Evolutionary conservation across 2,888 invertebrate species (phyloP), one percentile per base, ranked within the genome.

Genomic region (Cephus pygmeus): DNA sequence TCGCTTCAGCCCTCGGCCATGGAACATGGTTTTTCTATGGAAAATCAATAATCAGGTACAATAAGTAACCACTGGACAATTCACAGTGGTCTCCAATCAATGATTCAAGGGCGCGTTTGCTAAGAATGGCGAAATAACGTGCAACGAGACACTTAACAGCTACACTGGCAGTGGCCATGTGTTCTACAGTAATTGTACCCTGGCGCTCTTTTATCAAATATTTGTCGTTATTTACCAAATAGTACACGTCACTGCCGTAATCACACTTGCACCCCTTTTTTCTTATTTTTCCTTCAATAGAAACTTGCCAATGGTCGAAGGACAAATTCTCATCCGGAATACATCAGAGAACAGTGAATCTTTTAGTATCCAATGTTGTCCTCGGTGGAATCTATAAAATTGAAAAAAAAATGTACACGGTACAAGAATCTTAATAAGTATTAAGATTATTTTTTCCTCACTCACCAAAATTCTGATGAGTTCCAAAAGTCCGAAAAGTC

Each of bases 121-220:
- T 56, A 69, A 76, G 79, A 81, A 85, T 83, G 84, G 85, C 75
- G 78, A 76, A 78, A 82, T 87, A 85, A 85, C 87, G 86, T 86
- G 88, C 84, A 75, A 76, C 77, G 74, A 76, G 79, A 85, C 80
- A 86, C 82, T 88, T 87, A 83, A 81, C 79, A 76, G 77, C 73
- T 76, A 76, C 80, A 79, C 83, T 80, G 77, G 78, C 33, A 69
- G 71, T 78, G 80, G 82, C 85, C 86, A 87, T 86, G 85, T 84
- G 87, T 85, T 85, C 79, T 79, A 81, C 84, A 85, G 85, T 88
- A 87, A 87, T 86, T 84, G 78, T 81, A 77, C 79, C 80, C 74
- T 81, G 75, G 79, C 83, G 84, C 83, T 84, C 85, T 85, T 87
- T 87, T 79, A 81, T 79, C 34, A 34, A 71, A 71, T 71, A 71